Evolutionary conservation across 1,140 invertebrate genomes (phyloP), one percentile per base, ranked within the genome.

Genomic region (Paraescarpia echinospica): DNA sequence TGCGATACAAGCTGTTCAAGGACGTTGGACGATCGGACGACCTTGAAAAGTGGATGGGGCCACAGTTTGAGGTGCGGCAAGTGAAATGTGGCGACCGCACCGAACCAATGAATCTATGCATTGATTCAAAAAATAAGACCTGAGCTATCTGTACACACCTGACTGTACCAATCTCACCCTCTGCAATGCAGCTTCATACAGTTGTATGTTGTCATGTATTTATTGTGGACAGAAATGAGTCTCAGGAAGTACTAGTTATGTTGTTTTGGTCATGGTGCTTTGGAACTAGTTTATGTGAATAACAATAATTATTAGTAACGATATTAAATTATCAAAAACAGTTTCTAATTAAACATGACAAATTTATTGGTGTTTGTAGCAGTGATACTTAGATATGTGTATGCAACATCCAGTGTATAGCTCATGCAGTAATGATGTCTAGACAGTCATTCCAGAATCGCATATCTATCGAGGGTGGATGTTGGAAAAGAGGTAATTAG

Each of bases 1-100:
- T 93, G 6, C 92, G 92, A 89, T 93, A 93, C 77, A 34, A 92
- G 91, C 91, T 92, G 1, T 93, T 93, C 48, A 35, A 41, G n/a
- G 33, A 90, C 34, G 91, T 35, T 48, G 91, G 89, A 31, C 89
- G 51, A 27, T 27, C n/a, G 22, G 93, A 93, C 6, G 93, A 93
- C 34, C 35, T 35, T 48, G 90, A 59, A 34, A 92, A 91, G 35
- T 93, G 92, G 92, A 33, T 34, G n/a, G 92, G 90, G 6, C 41
- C 93, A 8, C 90, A 91, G 48, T 93, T 91, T 92, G 89, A 90
- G 33, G 90, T 12, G 27, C 90, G 90, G 18, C 90, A 34, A 34
- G 90, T 90, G n/a, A 77, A 77, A 77, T 77, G 59, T 77, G 22
- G 59, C 59, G 59, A 77, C 59, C 59, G 59, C 59, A 77, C 59